Evolutionary conservation across 2,888 invertebrate genomes (phyloP), one percentile per base, ranked within the genome.

Genomic region (Zootermopsis nevadensis): DNA sequence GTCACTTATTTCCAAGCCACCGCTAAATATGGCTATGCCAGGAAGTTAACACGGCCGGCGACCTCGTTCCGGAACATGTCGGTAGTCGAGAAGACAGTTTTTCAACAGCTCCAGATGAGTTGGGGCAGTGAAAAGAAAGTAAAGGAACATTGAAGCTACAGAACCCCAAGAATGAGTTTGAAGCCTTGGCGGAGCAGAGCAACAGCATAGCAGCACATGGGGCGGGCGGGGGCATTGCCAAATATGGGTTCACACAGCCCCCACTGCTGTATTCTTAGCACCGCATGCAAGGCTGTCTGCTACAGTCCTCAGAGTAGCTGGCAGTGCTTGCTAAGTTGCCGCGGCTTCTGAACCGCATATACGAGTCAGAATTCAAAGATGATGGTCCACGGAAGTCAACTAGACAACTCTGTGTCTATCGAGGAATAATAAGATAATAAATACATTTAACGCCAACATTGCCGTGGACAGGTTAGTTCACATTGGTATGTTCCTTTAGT

Each of bases 161-260:
- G 60, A n/a, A 27, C n/a, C 60, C 60, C 27, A 60, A 60, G 60
- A 60, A 60, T 60, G 60, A 60, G 60, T 60, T n/a, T 60, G 60
- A 27, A 60, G 60, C 60, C 7, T n/a, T 60, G n/a, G n/a, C 27
- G 7, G 60, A 60, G 60, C 60, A 12, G 60, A 60, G 60, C 60
- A 60, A 27, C 60, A 60, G 60, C 60, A 60, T 15, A 60, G 60
- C n/a, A 60, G 60, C 60, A 60, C 60, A 60, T 60, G 33, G 77
- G 53, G 79, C 79, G 53, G 35, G 66, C 66, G 79, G 79, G 77
- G 79, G 79, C 79, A 79, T 38, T 79, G 79, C 79, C 79, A 79
- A 79, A 79, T 79, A 79, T 79, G 79, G 79, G 60, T 66, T 38
- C 77, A 19, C 30, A n/a, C 38, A 31, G 31, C 77, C 77, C 77